These are phyloP conservation scores for Cephus pulcher DNA, from an alignment of 2,888 invertebrate genomes.

Conservation along the genomic window DNA sequence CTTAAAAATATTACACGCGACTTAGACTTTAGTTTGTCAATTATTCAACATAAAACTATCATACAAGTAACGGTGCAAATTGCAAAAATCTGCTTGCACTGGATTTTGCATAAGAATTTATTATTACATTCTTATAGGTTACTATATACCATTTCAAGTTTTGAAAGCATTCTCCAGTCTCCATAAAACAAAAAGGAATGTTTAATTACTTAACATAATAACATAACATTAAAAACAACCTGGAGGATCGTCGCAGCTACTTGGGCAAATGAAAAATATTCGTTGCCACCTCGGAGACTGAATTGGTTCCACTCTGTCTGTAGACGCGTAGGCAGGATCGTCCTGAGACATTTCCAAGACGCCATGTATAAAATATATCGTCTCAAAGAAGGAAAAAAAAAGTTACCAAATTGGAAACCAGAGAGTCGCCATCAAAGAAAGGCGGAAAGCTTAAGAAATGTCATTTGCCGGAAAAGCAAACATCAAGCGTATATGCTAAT, in stretches of 20 bases:
- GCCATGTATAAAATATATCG: not conserved
- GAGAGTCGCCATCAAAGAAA: not conserved
- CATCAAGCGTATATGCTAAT: slow-evolving; percentile 35
- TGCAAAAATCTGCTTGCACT: too few species aligned
- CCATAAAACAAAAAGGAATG: slow-evolving; percentile 34
- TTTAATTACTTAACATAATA: slow-evolving; percentile 26
- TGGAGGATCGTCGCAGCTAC: not conserved
- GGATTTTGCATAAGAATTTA: too few species aligned
- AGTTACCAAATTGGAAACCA: not conserved
- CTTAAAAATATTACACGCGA: too few species aligned
- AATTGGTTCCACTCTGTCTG: not conserved
- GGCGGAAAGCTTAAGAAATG: slow-evolving; percentile 21
- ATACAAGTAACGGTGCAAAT: too few species aligned
- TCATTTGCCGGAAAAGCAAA: slow-evolving; percentile 34
- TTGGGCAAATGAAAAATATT: not conserved
- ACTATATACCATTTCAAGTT: too few species aligned
- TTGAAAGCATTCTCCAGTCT: too few species aligned
- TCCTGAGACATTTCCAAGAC: not conserved
- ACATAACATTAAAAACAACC: slow-evolving; percentile 18
- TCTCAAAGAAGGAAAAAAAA: not conserved
- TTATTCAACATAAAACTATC: too few species aligned
- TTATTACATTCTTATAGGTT: too few species aligned
- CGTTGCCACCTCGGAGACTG: not conserved
- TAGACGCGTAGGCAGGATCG: not conserved
- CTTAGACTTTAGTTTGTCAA: too few species aligned